Evolutionary conservation across 2,113 vertebrate species (phyloP).

Genomic region (Erythrocercus mccallii): DNA sequence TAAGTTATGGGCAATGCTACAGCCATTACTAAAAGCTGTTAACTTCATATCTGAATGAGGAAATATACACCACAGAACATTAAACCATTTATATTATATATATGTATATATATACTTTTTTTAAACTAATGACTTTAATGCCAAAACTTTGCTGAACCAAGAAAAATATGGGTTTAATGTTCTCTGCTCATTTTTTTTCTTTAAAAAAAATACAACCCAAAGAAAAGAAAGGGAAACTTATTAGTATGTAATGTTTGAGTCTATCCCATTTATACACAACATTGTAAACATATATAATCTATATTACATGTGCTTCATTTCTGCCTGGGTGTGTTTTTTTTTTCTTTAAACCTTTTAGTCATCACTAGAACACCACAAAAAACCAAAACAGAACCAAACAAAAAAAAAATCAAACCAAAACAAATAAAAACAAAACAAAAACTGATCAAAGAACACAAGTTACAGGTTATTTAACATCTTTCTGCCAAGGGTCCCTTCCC

Average conservation of each 20-base stretch:
- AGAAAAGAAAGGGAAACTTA: constrained; percentile 79
- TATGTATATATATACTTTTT: constrained; percentile 74
- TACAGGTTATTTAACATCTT: constrained; percentile 61
- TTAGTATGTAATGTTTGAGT: constrained; percentile 82
- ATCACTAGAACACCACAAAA: constrained; percentile 72
- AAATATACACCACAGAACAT: constrained; percentile 94
- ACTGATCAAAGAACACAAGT: constrained; percentile 58
- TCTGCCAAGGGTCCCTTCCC: constrained; percentile 60
- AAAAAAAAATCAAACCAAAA: constrained; percentile 4
- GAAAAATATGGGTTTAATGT: constrained; percentile 76
- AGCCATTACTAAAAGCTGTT: constrained; percentile 74
- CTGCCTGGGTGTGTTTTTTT: constrained; percentile 74
- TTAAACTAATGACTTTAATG: constrained; percentile 75
- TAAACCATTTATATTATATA: constrained; percentile 80
- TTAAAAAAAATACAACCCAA: constrained; percentile 66
- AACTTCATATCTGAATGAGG: constrained; percentile 82
- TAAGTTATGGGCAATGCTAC: constrained; percentile 72
- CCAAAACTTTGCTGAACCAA: constrained; percentile 75
- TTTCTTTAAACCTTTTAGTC: constrained; percentile 80
- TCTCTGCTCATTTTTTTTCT: constrained; percentile 69
- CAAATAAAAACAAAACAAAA: constrained; percentile 41
- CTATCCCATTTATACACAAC: constrained; percentile 99
- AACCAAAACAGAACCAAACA: constrained; percentile 37
- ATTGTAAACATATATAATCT: constrained; percentile 99
- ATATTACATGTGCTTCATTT: constrained; percentile 99